Conservation (phyloP, 2,113 vertebrate species). For the Entelurus aequoreus region DNA sequence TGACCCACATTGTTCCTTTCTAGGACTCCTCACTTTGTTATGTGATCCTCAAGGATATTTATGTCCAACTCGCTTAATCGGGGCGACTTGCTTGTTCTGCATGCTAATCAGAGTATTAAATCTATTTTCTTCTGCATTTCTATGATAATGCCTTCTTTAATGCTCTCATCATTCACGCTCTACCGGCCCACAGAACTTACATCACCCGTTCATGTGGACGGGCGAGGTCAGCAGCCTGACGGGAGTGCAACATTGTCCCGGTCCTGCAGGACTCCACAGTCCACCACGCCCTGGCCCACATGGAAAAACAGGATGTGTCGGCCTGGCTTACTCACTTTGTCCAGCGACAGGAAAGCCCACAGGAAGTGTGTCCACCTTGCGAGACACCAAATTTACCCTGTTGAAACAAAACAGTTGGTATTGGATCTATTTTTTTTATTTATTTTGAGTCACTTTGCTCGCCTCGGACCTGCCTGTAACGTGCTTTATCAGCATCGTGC, state of each 20-base stretch:
- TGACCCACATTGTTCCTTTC: no score
- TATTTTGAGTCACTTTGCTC: no score
- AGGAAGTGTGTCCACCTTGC: not conserved
- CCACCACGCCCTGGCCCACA: not conserved
- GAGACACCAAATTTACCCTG: not conserved
- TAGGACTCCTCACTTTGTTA: no score
- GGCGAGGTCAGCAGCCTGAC: no score
- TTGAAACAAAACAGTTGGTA: no score
- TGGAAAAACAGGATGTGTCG: conserved; percentile 4
- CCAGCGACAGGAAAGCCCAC: not conserved
- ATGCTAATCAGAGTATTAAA: not conserved
- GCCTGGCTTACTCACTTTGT: not conserved
- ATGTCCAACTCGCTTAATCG: not conserved
- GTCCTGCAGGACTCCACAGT: no score
- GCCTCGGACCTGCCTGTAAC: no score
- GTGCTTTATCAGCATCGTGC: no score
- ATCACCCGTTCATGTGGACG: not conserved
- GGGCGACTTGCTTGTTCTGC: not conserved
- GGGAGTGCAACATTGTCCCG: no score
- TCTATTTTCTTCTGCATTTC: not conserved
- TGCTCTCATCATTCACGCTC: not conserved
- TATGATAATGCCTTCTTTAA: not conserved
- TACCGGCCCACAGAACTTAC: not conserved
- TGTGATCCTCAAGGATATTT: no score
- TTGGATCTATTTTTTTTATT: no score